These are phyloP conservation scores for Dione vanillae DNA, from an alignment of 2,888 invertebrate genomes.

Conservation along the genomic window DNA sequence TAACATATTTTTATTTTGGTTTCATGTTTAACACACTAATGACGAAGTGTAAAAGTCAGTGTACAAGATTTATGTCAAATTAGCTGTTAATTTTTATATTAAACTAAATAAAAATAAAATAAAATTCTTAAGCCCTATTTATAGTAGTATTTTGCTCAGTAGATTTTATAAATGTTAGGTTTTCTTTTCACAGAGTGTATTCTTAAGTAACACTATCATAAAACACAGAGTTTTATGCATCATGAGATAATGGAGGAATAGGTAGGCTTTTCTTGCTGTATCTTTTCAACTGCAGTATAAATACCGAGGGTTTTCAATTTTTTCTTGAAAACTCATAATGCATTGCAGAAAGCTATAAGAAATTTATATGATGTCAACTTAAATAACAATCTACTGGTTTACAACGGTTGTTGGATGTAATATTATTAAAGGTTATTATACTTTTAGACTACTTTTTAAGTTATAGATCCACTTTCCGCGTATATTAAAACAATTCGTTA, in stretches of 20 bases:
- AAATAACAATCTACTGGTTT: not conserved
- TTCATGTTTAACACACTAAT: not conserved
- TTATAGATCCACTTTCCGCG: too few relatives aligned
- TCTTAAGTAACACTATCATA: slow-evolving; percentile 23
- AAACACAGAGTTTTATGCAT: slow-evolving; percentile 20
- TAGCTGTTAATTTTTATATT: too few relatives aligned
- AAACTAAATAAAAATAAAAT: too few relatives aligned
- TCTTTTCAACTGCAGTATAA: slow-evolving; percentile 23
- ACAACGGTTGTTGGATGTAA: too few relatives aligned
- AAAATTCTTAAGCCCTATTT: not conserved
- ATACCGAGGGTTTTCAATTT: slow-evolving; percentile 14
- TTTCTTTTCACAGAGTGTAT: slow-evolving; percentile 6
- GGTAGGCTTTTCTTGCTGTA: slow-evolving; percentile 21
- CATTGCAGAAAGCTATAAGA: not conserved
- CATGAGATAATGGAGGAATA: slow-evolving; percentile 24
- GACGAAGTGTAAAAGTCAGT: not conserved
- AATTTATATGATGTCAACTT: slow-evolving; percentile 5
- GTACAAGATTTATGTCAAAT: too few relatives aligned
- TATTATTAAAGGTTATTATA: too few relatives aligned
- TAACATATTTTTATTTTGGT: not conserved
- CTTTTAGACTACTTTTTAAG: too few relatives aligned
- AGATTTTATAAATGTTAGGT: slow-evolving; percentile 5
- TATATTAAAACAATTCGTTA: too few relatives aligned
- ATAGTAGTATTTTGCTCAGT: not conserved
- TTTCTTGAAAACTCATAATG: slow-evolving; percentile 8